Base-by-base conservation (phyloP, 2,797 vertebrate species). In the Micrastur ruficollis region DNA sequence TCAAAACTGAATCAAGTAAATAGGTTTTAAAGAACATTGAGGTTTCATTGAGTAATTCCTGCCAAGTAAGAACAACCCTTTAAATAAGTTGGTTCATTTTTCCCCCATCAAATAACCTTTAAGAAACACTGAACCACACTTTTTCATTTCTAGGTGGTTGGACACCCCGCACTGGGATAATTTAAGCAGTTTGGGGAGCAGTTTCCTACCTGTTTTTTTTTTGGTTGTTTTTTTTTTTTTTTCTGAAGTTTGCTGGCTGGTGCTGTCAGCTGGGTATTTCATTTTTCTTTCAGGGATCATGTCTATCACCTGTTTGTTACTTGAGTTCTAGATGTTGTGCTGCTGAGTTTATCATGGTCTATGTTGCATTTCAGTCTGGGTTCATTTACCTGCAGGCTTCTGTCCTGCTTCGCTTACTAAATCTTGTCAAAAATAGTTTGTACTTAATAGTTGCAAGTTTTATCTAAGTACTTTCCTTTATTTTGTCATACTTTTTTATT, bases 201-300 rank as follows among this genome's bases (percentile, higher is more conserved):
- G 46, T 72, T 89, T 50, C 81, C 44, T 81, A 50, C 71, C 5
- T 31, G 44, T 40, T 65, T 34, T 71, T 42, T 56, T 40, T 46
- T 10, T 12, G 14, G 14, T 42, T 42, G 6, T 42, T 4, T n/a
- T 56, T 23, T 55, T 36, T 36, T 20, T 2, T 56, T n/a, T 42
- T 8, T 17, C 70, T 89, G 34, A 49, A 23, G 1, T 27, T 42
- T 20, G 73, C 81, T 58, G 81, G 66, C 86, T 71, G 85, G 65
- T 20, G 66, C 66, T 26, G 14, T 7, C 56, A 15, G 80, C 55
- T 32, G 59, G 53, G 11, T 86, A 3, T 56, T 82, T 36, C 18
- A 38, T 14, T 86, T 82, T 94, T 56, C 93, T 95, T 97, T 97
- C 97, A 97, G 97, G 97, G 97, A 91, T 63, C 72, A 95, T 15